These are phyloP conservation scores for Pachyrhynchus sulphureomaculatus DNA, from an alignment of 1,140 invertebrate genomes.

Conservation along the genomic window DNA sequence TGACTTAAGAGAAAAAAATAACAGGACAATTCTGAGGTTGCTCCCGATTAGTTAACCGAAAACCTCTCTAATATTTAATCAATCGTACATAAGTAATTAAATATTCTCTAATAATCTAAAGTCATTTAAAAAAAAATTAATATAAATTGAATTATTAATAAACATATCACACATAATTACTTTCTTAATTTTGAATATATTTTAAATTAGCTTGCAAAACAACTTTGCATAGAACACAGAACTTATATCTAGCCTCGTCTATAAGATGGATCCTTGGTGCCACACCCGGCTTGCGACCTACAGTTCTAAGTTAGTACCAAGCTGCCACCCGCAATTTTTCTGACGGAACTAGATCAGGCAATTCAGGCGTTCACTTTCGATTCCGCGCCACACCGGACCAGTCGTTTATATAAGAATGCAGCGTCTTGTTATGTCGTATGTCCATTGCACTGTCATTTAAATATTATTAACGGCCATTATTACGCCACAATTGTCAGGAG, in stretches of 20 bases:
- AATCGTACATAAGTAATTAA: too few relatives aligned
- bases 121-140: too few relatives aligned
- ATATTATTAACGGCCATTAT: conserved; percentile 25
- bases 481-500: conserved; percentile 13
- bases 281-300: conserved; percentile 15
- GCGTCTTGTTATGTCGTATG: conserved; percentile 27
- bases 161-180: too few relatives aligned
- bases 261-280: conserved; percentile 26
- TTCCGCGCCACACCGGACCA: conserved; percentile 25
- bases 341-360: conserved; percentile 34
- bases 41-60: too few relatives aligned
- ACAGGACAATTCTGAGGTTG: too few relatives aligned
- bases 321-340: conserved; percentile 34
- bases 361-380: conserved; percentile 34
- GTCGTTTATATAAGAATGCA: conserved; percentile 33
- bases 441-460: conserved; percentile 16
- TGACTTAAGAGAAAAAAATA: too few relatives aligned
- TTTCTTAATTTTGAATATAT: too few relatives aligned
- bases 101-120: too few relatives aligned
- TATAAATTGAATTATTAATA: too few relatives aligned
- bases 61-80: too few relatives aligned
- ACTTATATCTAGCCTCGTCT: conserved; percentile 12
- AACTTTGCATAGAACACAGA: too few relatives aligned
- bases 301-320: conserved; percentile 12
- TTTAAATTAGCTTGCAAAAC: too few relatives aligned